Base-by-base conservation (phyloP, 2,113 vertebrate species). In the Burhinus oedicnemus region DNA sequence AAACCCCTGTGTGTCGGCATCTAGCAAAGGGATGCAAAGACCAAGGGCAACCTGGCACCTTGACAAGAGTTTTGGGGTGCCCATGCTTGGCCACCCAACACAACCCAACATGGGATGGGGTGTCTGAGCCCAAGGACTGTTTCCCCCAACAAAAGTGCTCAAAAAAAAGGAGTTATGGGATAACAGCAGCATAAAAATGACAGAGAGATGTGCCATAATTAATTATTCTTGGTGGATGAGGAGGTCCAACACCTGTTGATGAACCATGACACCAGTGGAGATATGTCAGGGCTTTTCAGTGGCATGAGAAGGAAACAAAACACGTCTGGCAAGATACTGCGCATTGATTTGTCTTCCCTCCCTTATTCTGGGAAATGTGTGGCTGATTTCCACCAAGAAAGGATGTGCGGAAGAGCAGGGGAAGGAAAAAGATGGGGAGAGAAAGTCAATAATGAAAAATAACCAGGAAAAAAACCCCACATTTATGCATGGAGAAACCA, bases 1-100 rank as follows among this genome's bases (percentile, higher is more conserved):
- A 49, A 42, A 51, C 36, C 17, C 34, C 60, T 19, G 25, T 1
- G 1, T 0, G 0, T 26, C 0, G 0, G 34, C 44, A 14, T 21
- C 60, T 20, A n/a, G 29, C 47, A 47, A 21, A 74, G 38, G 26
- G n/a, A 15, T 38, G 18, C 51, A 29, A 69, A 32, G n/a, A 23
- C 23, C 20, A 12, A 90, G 25, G 51, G 18, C 55, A 40, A 70
- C 8, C 12, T 7, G 26, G n/a, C 9, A 25, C 15, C 0, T 1
- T 17, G 29, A 45, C 25, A 52, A 62, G 12, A 57, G 32, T 75
- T 69, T 69, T 11, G 16, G 32, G 40, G 23, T n/a, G 12, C 49
- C 49, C 44, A 17, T 14, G 6, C 52, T 40, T 18, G 13, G 81
- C 11, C 68, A 30, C 47, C 45, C 44, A 71, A 6, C 4, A 1